Base-by-base conservation (phyloP, 2,797 vertebrate genomes). In the Alca torda region DNA sequence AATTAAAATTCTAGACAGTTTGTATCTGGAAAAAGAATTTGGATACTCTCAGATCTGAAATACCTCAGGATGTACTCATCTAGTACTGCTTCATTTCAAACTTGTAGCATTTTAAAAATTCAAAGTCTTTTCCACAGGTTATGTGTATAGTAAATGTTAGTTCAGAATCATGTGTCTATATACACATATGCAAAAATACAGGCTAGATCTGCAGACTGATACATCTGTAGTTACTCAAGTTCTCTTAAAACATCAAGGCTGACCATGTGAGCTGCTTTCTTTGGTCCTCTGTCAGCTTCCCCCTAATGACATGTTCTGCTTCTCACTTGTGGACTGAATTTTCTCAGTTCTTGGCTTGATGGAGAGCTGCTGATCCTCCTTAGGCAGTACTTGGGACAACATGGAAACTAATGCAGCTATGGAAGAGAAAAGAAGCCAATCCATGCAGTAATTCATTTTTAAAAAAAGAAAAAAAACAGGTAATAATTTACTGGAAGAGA, bases 221-320 rank as follows among this genome's bases (percentile, higher is more conserved):
- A 12, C 2, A 35, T 30, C 45, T 61, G 9, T 30, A 41, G 57
- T 54, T 84, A 31, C 15, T 61, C 6, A 73, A n/a, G 5, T 6
- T 57, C 18, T 72, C 23, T 13, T 18, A 60, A 56, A n/a, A 21
- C 7, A 9, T 41, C 0, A 2, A 45, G 16, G 64, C 45, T 84
- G 46, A 69, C 16, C 16, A 9, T 0, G 13, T 37, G 10, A 77
- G 15, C 13, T 77, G 28, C 57, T 78, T 79, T 57, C 30, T 79
- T 59, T 51, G 9, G 7, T 77, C 9, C 5, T 93, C 19, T 30
- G n/a, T 11, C 11, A 53, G 11, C 20, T 79, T 51, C 5, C 19
- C 10, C 19, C 3, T 45, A 60, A 60, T 0, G 1, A 4, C 9
- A 4, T 28, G 6, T 3, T 91, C 35, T 1, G 0, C 16, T 81